A percentile compares a stretch with the other conserved stretches of the same genome.
Conservation (phyloP, 2,888 invertebrate species). For the Lacanobia wlatinum region DNA sequence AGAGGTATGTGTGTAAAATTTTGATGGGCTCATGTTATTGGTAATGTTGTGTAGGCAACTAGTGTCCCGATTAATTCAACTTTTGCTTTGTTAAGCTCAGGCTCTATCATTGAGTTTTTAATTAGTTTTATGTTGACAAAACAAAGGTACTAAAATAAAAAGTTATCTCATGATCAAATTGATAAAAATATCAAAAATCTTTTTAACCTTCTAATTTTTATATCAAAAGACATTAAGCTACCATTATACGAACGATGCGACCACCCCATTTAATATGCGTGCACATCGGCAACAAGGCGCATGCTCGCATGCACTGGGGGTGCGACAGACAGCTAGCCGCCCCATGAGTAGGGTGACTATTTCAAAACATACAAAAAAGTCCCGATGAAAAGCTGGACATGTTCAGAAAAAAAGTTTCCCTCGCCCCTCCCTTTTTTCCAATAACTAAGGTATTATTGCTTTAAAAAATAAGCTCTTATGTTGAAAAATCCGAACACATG, state of each 20-base stretch:
- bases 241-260: constrained; percentile 18
- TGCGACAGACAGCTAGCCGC: constrained; percentile 81
- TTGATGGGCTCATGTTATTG: no score
- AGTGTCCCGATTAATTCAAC: no score
- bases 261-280: constrained; percentile 68
- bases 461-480: not conserved
- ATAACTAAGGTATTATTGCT: no score
- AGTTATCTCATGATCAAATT: not conserved
- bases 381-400: not conserved
- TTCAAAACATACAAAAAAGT: not conserved
- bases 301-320: constrained; percentile 77
- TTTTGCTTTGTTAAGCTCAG: no score
- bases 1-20: not conserved
- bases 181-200: not conserved
- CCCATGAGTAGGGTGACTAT: constrained; percentile 38
- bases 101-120: no score
- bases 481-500: no score
- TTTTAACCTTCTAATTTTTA: not conserved
- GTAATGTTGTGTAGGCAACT: not conserved
- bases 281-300: constrained; percentile 68
- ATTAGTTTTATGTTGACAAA: not conserved
- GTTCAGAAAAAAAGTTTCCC: not conserved
- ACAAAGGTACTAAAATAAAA: not conserved
- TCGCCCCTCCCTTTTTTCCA: not conserved
- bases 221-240: constrained; percentile 25